Evolutionary conservation across 2,113 vertebrate genomes (phyloP), one percentile per base, ranked within the genome.

Genomic region (Connochaetes taurinus): DNA sequence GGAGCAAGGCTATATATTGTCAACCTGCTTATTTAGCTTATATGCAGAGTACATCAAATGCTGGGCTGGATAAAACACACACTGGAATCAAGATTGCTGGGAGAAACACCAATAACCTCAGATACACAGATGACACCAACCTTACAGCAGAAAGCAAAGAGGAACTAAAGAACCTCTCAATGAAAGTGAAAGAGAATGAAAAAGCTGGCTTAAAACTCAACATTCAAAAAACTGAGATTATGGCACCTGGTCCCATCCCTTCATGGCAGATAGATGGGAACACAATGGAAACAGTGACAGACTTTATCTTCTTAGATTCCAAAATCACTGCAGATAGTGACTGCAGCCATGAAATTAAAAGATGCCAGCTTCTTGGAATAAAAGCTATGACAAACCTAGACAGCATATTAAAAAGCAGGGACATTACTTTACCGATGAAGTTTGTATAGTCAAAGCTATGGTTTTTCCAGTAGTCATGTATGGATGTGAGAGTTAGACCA

Each of bases 121-220:
- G 64, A 71, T 36, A 71, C 5, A 36, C 19, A 36, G 64, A 36
- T 71, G 19, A 36, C 19, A 71, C 19, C 64, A 36, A 0, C 17
- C 64, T 71, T 71, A 36, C 0, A 0, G 64, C 64, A 71, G 64
- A 71, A 36, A 71, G 19, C 0, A 4, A 71, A 36, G n/a, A 11
- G 19, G n/a, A 36, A 5, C 2, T 11, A 21, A 71, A 71, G 2
- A 71, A 12, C 9, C n/a, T 71, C 64, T 71, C 9, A 12, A 36
- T 23, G 19, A 71, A 71, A 71, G 64, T 71, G n/a, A 71, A 71
- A 71, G n/a, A 71, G 64, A 36, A 71, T 36, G 17, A 36, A 71
- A 36, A 36, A 71, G 17, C 17, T 71, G 17, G n/a, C 64, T 21
- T 23, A 71, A 71, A 71, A 36, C n/a, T 36, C 64, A 23, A 71